phyloP scores from a whole-genome alignment of 1,140 invertebrate genomes.

The Caenorhabditis remanei region DNA sequence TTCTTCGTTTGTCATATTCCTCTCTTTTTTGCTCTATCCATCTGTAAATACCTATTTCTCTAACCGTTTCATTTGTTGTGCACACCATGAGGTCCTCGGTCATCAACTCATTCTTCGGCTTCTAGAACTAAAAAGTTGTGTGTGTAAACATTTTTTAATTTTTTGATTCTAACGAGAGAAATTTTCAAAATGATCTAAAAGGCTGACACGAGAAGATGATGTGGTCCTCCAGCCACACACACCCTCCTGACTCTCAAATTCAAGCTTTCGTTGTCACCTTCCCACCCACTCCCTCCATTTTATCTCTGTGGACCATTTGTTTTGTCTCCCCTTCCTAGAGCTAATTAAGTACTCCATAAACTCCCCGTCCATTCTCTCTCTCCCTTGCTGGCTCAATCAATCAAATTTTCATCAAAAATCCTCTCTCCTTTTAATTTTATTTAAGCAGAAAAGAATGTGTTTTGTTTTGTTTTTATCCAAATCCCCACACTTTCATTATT shows the following conservation, averaged over 20 bases:
- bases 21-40: neutral
- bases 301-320: conserved; percentile 53
- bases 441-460: neutral
- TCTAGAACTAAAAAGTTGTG: neutral
- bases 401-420: neutral
- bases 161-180: neutral
- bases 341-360: neutral
- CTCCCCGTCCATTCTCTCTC: neutral
- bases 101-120: conserved; percentile 9
- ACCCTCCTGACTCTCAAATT: conserved; percentile 7
- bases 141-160: neutral
- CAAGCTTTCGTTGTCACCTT: conserved; percentile 49
- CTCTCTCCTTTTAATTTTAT: neutral
- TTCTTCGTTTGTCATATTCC: neutral
- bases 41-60: conserved; percentile 40
- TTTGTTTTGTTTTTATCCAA: neutral
- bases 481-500: neutral
- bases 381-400: conserved; percentile 49
- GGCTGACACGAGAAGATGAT: conserved; percentile 29
- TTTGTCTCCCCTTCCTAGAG: neutral
- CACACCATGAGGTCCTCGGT: neutral
- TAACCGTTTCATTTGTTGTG: neutral
- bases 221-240: neutral
- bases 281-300: neutral
- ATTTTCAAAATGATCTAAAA: neutral